A percentile compares a stretch with the other conserved stretches of the same genome.
Evolutionary conservation across 2,888 invertebrate species (phyloP).

Genomic region (Erebia ligea): DNA sequence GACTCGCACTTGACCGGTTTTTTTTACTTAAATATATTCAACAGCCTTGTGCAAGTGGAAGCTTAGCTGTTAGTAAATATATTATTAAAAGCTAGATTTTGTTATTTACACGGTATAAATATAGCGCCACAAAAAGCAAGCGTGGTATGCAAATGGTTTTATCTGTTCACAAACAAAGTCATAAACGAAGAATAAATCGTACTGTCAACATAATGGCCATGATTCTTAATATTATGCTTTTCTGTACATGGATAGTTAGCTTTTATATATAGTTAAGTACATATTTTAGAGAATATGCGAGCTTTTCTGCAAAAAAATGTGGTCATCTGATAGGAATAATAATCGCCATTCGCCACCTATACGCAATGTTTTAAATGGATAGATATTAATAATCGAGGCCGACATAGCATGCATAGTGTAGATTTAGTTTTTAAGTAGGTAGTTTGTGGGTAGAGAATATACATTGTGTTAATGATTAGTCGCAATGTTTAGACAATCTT

Average conservation of each 20-base stretch:
- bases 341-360: slow-evolving; percentile 3
- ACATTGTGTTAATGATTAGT: slow-evolving; percentile 5
- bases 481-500: neutral
- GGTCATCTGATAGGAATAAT: neutral
- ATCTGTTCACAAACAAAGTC: slow-evolving; percentile 5
- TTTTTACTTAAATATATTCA: too few relatives aligned
- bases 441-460: slow-evolving; percentile 13
- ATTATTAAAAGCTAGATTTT: too few relatives aligned
- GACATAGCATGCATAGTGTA: neutral
- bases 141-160: neutral
- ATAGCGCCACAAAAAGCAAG: slow-evolving; percentile 3
- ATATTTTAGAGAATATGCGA: neutral
- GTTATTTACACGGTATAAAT: neutral
- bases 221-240: neutral
- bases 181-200: slow-evolving; percentile 5
- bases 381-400: neutral
- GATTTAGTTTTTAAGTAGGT: neutral
- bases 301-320: neutral
- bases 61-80: too few relatives aligned
- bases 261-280: neutral
- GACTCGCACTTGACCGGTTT: too few relatives aligned
- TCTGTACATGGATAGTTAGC: neutral
- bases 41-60: too few relatives aligned
- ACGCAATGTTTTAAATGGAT: neutral
- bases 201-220: neutral